These are phyloP conservation scores for Agrochola circellaris DNA, from an alignment of 2,888 invertebrate species.

Conservation along the genomic window DNA sequence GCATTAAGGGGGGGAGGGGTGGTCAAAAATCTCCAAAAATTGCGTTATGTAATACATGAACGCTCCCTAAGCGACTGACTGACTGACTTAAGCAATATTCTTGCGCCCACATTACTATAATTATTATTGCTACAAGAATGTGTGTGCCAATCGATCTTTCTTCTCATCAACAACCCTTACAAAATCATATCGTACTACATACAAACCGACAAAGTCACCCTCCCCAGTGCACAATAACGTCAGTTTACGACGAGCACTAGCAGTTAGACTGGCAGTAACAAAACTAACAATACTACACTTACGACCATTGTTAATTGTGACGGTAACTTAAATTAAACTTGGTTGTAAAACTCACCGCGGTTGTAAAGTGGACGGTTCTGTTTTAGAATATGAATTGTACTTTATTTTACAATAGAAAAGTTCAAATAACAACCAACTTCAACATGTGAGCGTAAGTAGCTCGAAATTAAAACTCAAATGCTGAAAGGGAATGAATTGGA, in stretches of 20 bases:
- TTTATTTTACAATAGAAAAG: background rate
- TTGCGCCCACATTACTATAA: background rate
- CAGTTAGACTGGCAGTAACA: conserved; percentile 22
- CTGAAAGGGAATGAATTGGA: conserved; percentile 98
- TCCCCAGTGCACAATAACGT: conserved; percentile 53
- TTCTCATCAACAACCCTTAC: background rate
- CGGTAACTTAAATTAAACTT: conserved; percentile 72
- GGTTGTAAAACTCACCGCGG: conserved; percentile 66
- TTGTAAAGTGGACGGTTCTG: conserved; percentile 42
- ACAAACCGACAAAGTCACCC: conserved; percentile 44
- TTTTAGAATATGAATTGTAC: conserved; percentile 20
- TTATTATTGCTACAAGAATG: background rate
- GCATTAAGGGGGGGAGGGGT: too few species aligned
- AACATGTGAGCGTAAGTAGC: conserved; percentile 83
- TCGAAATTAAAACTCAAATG: conserved; percentile 95
- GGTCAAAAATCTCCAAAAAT: too few species aligned
- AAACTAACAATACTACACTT: conserved; percentile 65
- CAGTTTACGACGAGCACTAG: conserved; percentile 49
- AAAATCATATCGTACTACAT: background rate
- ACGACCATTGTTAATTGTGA: conserved; percentile 62
- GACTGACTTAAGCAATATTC: too few species aligned
- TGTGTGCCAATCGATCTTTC: background rate
- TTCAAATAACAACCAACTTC: background rate
- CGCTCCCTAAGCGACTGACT: too few species aligned
- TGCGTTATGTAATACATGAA: too few species aligned